Evolutionary conservation across 2,888 invertebrate species (phyloP).

Genomic region (Leucophora obtusa): DNA sequence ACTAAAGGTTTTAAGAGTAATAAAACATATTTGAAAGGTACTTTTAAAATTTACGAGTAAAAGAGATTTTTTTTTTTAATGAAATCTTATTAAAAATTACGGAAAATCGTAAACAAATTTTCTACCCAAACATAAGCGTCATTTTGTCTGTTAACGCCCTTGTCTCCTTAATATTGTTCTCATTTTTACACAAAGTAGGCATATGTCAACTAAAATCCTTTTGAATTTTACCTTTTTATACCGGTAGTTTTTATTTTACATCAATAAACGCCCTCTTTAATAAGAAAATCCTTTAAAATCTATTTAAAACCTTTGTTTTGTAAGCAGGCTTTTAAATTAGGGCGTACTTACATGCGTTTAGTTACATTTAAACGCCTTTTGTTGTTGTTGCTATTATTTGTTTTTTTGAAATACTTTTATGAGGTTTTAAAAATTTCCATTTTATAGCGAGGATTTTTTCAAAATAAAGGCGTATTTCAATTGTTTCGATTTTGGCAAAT

Average conservation of each 20-base stretch:
- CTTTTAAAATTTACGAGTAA: not conserved
- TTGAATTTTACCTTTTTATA: not conserved
- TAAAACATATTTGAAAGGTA: not conserved
- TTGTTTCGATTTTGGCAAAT: not conserved
- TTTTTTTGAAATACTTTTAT: not conserved
- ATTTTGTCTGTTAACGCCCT: conserved; percentile 32
- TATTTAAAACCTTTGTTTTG: conserved; percentile 13
- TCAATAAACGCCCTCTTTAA: conserved; percentile 33
- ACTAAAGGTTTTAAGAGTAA: not conserved
- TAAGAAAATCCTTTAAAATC: conserved; percentile 4
- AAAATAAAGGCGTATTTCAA: conserved; percentile 3
- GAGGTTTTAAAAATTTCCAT: conserved; percentile 1
- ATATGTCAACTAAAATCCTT: conserved; percentile 13
- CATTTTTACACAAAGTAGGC: not conserved
- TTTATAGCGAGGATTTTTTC: not conserved
- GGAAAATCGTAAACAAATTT: too few species aligned
- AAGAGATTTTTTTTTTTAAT: not conserved
- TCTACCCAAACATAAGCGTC: conserved; percentile 8
- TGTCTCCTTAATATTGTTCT: not conserved
- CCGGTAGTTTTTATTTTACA: conserved; percentile 33
- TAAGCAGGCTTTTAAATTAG: conserved; percentile 10
- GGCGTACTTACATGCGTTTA: conserved; percentile 38
- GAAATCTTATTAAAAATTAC: not conserved
- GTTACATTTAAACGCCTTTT: conserved; percentile 27
- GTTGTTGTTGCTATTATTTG: conserved; percentile 6